Evolutionary conservation across 2,113 vertebrate genomes (phyloP).

Genomic region (Cercocebus atys): DNA sequence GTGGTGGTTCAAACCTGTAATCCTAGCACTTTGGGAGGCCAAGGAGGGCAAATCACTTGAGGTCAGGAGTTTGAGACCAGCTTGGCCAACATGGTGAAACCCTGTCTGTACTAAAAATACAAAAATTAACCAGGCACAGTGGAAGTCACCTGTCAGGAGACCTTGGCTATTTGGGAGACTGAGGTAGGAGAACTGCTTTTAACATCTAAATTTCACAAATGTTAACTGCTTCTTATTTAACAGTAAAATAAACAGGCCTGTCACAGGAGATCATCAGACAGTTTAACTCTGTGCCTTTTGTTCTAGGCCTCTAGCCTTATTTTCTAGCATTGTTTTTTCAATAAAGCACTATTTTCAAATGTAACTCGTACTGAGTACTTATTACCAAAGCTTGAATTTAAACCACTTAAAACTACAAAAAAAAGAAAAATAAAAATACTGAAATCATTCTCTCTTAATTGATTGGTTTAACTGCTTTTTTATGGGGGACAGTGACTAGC

Average conservation of each 20-base stretch:
- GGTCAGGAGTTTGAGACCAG: background rate
- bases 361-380: background rate
- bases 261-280: background rate
- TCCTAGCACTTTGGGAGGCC: background rate
- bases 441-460: background rate
- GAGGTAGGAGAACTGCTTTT: background rate
- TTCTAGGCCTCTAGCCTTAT: background rate
- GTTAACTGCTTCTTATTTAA: background rate
- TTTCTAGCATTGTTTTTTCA: constrained; percentile 28
- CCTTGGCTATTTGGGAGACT: background rate
- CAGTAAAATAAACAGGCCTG: background rate
- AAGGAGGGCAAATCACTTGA: background rate
- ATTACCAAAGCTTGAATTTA: constrained; percentile 8
- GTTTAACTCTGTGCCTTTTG: background rate
- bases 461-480: background rate
- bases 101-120: background rate
- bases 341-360: constrained; percentile 1
- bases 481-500: background rate
- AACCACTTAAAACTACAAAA: background rate
- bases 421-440: background rate
- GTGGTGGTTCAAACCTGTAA: background rate
- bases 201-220: constrained; percentile 39
- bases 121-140: background rate
- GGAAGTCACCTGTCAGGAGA: background rate
- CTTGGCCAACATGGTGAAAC: background rate